phyloP scores from a whole-genome alignment of 2,888 invertebrate species.

The Andrena bucephala region DNA sequence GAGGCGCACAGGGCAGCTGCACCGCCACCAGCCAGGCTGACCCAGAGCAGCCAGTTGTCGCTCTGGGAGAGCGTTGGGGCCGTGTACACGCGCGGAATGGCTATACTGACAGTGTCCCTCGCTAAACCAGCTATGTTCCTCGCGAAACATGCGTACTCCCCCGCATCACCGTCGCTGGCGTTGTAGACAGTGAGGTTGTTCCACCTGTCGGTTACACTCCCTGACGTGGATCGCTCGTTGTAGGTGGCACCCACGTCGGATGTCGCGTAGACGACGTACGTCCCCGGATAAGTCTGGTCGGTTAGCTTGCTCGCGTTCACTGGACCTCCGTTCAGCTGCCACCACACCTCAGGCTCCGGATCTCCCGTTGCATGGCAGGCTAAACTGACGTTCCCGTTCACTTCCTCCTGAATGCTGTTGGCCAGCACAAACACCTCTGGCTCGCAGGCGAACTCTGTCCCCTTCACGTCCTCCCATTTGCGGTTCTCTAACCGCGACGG shows the following conservation, averaged over 20 bases:
- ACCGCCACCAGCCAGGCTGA: constrained; percentile 90
- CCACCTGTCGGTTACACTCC: constrained; percentile 87
- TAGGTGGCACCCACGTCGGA: constrained; percentile 49
- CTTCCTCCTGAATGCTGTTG: constrained; percentile 89
- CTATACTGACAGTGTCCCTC: constrained; percentile 87
- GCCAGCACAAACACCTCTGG: constrained; percentile 88
- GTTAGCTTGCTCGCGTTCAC: constrained; percentile 83
- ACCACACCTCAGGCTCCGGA: constrained; percentile 93
- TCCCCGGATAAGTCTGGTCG: constrained; percentile 74
- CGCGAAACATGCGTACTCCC: constrained; percentile 93
- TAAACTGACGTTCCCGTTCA: constrained; percentile 93
- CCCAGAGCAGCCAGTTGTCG: constrained; percentile 90
- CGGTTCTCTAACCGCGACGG: constrained; percentile 90
- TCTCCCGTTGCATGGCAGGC: constrained; percentile 93
- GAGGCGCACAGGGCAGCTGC: constrained; percentile 89
- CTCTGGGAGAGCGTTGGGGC: constrained; percentile 92
- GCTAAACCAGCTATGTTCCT: constrained; percentile 87
- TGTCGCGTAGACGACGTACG: constrained; percentile 54
- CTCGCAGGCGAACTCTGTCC: constrained; percentile 93
- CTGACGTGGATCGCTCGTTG: constrained; percentile 32
- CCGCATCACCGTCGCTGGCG: constrained; percentile 92
- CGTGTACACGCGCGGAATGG: constrained; percentile 89
- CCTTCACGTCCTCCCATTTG: constrained; percentile 91
- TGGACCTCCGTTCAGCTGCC: constrained; percentile 92
- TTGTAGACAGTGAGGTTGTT: constrained; percentile 93